Percentiles rank a stretch among this genome's conserved stretches.
phyloP scores from a whole-genome alignment of 2,888 invertebrate genomes.

The Dicranocentrus wangi region DNA sequence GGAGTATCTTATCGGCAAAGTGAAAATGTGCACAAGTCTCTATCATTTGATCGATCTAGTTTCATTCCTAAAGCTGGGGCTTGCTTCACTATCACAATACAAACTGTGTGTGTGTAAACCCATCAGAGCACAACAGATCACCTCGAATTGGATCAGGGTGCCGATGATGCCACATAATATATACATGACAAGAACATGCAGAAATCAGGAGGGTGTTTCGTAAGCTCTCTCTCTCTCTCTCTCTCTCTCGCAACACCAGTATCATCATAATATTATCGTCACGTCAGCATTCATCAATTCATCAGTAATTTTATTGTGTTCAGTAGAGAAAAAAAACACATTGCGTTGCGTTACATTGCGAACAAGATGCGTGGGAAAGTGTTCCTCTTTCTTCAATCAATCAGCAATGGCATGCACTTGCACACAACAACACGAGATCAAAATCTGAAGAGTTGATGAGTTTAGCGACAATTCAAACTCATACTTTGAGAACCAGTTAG shows the following conservation, averaged over 20 bases:
- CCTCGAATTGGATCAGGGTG: too few species aligned
- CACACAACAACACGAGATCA: neutral
- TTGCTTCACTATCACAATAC: conserved; percentile 19
- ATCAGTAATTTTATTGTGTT: conserved; percentile 23
- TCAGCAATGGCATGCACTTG: neutral
- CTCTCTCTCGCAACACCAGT: neutral
- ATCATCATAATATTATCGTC: conserved; percentile 11
- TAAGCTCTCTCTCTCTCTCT: conserved; percentile 10
- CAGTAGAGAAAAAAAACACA: conserved; percentile 5
- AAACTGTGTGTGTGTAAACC: neutral
- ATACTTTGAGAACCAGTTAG: too few species aligned
- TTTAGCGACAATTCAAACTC: too few species aligned
- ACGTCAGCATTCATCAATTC: conserved; percentile 24
- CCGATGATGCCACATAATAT: too few species aligned
- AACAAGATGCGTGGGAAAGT: conserved; percentile 56
- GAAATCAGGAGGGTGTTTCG: neutral
- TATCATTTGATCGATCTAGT: conserved; percentile 19
- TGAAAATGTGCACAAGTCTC: too few species aligned
- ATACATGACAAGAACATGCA: neutral
- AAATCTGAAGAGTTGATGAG: too few species aligned
- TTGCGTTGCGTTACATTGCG: neutral
- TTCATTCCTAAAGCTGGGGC: conserved; percentile 39
- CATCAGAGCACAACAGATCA: too few species aligned
- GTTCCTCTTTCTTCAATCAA: conserved; percentile 37
- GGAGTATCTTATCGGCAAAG: too few species aligned